These are phyloP conservation scores for Lutraria lutraria DNA, from an alignment of 2,888 invertebrate genomes.

Conservation along the genomic window DNA sequence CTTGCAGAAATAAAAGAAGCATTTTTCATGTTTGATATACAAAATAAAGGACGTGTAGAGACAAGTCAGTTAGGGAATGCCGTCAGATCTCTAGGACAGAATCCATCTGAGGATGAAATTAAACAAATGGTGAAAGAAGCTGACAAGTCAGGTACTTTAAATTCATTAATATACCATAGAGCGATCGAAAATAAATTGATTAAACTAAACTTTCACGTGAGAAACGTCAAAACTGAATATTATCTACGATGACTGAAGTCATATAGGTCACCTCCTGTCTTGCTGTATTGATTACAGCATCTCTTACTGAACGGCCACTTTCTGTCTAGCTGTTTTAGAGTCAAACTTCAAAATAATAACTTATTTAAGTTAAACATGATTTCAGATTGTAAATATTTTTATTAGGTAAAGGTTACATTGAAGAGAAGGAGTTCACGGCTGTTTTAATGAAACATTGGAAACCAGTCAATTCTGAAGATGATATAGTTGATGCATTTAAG, in stretches of 20 bases:
- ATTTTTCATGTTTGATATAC: slow-evolving; percentile 72
- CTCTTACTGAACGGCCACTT: too few species aligned
- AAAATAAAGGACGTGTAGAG: slow-evolving; percentile 62
- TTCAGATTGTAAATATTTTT: not conserved
- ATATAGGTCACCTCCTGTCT: too few species aligned
- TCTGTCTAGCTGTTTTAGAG: too few species aligned
- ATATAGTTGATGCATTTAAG: slow-evolving; percentile 65
- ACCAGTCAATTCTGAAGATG: slow-evolving; percentile 63
- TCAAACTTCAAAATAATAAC: too few species aligned
- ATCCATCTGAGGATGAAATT: slow-evolving; percentile 73
- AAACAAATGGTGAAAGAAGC: slow-evolving; percentile 69
- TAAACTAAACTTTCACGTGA: too few species aligned
- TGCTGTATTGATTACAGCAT: too few species aligned
- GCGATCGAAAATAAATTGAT: too few species aligned
- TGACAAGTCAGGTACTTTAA: slow-evolving; percentile 66
- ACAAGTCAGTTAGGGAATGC: slow-evolving; percentile 69
- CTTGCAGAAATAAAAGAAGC: slow-evolving; percentile 72
- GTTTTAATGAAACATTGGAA: slow-evolving; percentile 58
- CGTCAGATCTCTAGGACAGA: slow-evolving; percentile 71
- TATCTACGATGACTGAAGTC: too few species aligned
- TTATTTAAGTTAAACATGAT: too few species aligned
- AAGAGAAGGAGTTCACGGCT: slow-evolving; percentile 55
- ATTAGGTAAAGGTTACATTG: slow-evolving; percentile 58
- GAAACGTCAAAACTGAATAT: too few species aligned
- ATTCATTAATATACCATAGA: not conserved